Evolutionary conservation across 2,888 invertebrate genomes (phyloP), one percentile per base, ranked within the genome.

Genomic region (Colostygia pectinataria): DNA sequence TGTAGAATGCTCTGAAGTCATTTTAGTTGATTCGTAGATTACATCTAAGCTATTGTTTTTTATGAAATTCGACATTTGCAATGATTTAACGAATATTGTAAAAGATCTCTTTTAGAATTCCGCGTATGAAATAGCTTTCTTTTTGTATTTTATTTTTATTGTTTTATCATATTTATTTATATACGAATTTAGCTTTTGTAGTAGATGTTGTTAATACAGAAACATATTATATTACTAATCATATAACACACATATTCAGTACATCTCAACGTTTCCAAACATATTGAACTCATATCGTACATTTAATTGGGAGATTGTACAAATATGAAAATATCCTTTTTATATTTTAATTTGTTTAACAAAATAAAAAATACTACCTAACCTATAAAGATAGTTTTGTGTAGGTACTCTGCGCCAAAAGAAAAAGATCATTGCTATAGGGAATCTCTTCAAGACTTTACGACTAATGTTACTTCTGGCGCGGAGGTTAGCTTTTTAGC

Each of bases 241-340:
- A 9, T 23, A 20, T 27, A 48, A 40, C 45, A 12, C 25, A 55
- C 40, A 50, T 57, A 59, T 34, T 56, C 12, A 23, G 36, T 27
- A 69, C 66, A 71, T 71, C 53, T 67, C 65, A 63, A 66, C 13
- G 46, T 60, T 66, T 64, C 66, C 57, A 74, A 68, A 78, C 78
- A 80, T 83, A 80, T 82, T 80, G 55, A 67, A 71, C 66, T 68
- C 80, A 80, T 82, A 82, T 82, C 84, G 74, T 74, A 66, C 25
- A 47, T 59, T 57, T 59, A 63, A 45, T 49, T 43, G 52, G 28
- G 41, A 28, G 24, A 44, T 8, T 13, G 50, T 59, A 46, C 37
- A 37, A 43, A 53, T 8, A 38, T 23, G 48, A 28, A 9, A 31
- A 14, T 18, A 48, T 33, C 3, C 39, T 27, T 55, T 27, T 55